These are phyloP conservation scores for Parapsyche elsis DNA, from an alignment of 1,140 invertebrate species.

Conservation along the genomic window DNA sequence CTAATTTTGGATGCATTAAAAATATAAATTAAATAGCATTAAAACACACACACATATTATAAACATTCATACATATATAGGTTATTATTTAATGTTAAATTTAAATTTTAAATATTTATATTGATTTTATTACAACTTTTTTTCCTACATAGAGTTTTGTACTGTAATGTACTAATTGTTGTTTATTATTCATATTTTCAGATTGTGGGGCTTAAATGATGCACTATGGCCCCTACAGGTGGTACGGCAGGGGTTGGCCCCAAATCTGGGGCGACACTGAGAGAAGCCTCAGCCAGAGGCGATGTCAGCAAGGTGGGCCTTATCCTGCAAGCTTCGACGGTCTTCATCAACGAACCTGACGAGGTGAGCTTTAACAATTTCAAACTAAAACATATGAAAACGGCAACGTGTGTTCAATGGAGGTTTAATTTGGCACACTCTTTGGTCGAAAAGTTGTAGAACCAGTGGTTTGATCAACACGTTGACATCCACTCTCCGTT, in stretches of 20 bases:
- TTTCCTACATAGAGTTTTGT: neutral
- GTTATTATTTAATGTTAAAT: too few relatives aligned
- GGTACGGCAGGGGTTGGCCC: constrained; percentile 57
- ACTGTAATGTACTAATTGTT: neutral
- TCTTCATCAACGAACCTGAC: constrained; percentile 58
- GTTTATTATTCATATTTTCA: constrained; percentile 9
- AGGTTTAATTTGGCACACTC: too few relatives aligned
- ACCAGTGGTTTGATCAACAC: too few relatives aligned
- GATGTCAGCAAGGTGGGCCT: constrained; percentile 66
- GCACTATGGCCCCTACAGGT: constrained; percentile 56
- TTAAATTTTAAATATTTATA: too few relatives aligned
- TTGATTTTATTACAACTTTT: too few relatives aligned
- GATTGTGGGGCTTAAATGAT: constrained; percentile 37
- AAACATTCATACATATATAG: too few relatives aligned
- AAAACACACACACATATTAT: too few relatives aligned
- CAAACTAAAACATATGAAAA: neutral
- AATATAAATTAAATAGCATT: too few relatives aligned
- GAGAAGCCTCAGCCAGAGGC: constrained; percentile 68
- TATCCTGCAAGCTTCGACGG: constrained; percentile 61
- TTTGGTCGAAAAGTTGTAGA: too few relatives aligned
- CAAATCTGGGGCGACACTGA: constrained; percentile 63
- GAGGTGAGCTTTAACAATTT: constrained; percentile 58
- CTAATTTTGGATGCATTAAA: too few relatives aligned
- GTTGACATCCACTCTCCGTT: too few relatives aligned
- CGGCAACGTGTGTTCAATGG: too few relatives aligned